Evolutionary conservation across 2,888 invertebrate genomes (phyloP), one percentile per base, ranked within the genome.

Genomic region (Leptinotarsa haldemani): DNA sequence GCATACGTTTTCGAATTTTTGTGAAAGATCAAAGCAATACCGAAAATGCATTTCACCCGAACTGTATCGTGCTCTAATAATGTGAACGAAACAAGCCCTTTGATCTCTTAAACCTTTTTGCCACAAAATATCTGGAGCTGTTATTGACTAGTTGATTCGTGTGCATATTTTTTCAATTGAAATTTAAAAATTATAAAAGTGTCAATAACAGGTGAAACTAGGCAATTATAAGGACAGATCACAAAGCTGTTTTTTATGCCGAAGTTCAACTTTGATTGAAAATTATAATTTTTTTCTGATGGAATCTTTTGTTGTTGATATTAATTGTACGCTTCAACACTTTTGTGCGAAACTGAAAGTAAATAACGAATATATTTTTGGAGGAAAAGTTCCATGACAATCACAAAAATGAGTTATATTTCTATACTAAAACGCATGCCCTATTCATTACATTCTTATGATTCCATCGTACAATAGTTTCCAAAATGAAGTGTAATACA

Each of bases 11-110:
- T 22, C 13, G 25, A 56, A 56, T 56, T 56, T 22, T 20, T 25
- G 3, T 56, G 4, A 22, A 22, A 56, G 56, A 56, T 56, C 56
- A 56, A 56, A 56, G 56, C 56, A 20, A 56, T 25, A 15, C 20
- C 22, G 56, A 56, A 56, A 56, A 56, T 56, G 12, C 13, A 56
- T 56, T 56, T 56, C 16, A 50, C 22, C 22, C 1, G 20, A 56
- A 25, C 56, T 56, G 20, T 56, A 56, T 56, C 56, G 22, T 56
- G 56, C 22, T 56, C 56, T 4, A 56, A 20, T 56, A 56, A 56
- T 56, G 22, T 56, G 12, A 56, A 56, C 20, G 22, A 16, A 56
- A 56, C 13, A 25, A 56, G 13, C 56, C 25, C 56, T 56, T 56
- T 56, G 56, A 56, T 56, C 56, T 25, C 15, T 56, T 20, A 56